Conservation (phyloP, 2,888 invertebrate species). For the Osmoderma eremita region DNA sequence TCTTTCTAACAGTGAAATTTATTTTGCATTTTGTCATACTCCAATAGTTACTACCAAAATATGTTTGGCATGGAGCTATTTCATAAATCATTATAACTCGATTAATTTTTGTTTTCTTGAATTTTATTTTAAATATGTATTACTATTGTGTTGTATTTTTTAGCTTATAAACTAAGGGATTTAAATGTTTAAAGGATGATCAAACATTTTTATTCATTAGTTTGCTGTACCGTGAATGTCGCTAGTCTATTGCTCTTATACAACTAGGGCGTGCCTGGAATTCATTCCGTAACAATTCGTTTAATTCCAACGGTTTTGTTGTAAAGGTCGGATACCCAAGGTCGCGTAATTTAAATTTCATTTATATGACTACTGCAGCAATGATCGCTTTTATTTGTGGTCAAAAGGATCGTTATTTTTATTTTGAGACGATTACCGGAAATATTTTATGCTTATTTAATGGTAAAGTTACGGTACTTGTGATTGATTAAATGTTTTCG, state of each 20-base stretch:
- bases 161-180: background rate
- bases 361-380: conserved; percentile 34
- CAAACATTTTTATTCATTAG: conserved; percentile 3
- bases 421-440: background rate
- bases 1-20: background rate
- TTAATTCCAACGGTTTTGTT: conserved; percentile 39
- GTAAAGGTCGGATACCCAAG: conserved; percentile 37
- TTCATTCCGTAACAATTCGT: conserved; percentile 28
- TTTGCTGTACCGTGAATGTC: conserved; percentile 14
- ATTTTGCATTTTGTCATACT: too few relatives aligned
- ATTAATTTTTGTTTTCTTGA: conserved; percentile 1
- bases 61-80: conserved; percentile 1
- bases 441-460: too few relatives aligned
- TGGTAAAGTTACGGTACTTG: too few relatives aligned
- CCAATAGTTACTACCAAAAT: too few relatives aligned
- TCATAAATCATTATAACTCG: background rate
- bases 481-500: too few relatives aligned
- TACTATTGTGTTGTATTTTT: background rate
- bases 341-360: conserved; percentile 33
- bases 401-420: conserved; percentile 1
- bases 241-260: conserved; percentile 11
- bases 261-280: conserved; percentile 23
- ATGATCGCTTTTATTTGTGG: conserved; percentile 8
- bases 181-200: background rate
- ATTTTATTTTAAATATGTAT: background rate